These are phyloP conservation scores for Mechanitis mazaeus DNA, from an alignment of 2,888 invertebrate species.

Conservation along the genomic window DNA sequence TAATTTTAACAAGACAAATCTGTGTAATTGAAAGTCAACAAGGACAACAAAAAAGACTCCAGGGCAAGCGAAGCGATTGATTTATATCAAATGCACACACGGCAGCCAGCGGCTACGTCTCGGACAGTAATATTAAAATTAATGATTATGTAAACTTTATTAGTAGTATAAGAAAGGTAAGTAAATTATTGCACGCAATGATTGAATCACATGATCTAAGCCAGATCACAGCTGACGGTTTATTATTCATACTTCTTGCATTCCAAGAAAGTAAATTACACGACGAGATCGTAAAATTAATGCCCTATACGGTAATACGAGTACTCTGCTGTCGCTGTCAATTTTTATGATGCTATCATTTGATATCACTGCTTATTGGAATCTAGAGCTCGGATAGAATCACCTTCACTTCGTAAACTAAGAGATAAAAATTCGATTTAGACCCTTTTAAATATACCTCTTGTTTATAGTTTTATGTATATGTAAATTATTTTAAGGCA, in stretches of 20 bases:
- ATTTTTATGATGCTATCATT: conserved; percentile 66
- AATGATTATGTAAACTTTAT: conserved; percentile 71
- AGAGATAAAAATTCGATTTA: conserved; percentile 22
- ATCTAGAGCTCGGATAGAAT: conserved; percentile 32
- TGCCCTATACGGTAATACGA: conserved; percentile 65
- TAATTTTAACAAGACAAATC: conserved; percentile 26
- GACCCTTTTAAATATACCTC: conserved; percentile 15
- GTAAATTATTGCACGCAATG: conserved; percentile 50
- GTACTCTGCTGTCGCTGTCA: conserved; percentile 62
- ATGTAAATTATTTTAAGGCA: conserved; percentile 14
- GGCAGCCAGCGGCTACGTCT: conserved; percentile 47
- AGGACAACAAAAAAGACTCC: conserved; percentile 26
- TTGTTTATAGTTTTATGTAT: conserved; percentile 17
- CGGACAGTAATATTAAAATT: conserved; percentile 67
- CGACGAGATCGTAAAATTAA: conserved; percentile 67
- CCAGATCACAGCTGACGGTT: conserved; percentile 60
- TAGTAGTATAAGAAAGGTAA: conserved; percentile 62
- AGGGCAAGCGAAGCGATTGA: conserved; percentile 39
- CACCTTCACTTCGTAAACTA: conserved; percentile 29
- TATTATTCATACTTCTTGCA: conserved; percentile 66
- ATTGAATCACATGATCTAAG: conserved; percentile 36
- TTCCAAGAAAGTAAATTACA: conserved; percentile 71
- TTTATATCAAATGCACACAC: conserved; percentile 50
- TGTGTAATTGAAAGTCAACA: conserved; percentile 31
- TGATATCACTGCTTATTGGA: conserved; percentile 47